A percentile compares a stretch with the other conserved stretches of the same genome.
Evolutionary conservation across 2,888 invertebrate genomes (phyloP).

Genomic region (Hyalella azteca): DNA sequence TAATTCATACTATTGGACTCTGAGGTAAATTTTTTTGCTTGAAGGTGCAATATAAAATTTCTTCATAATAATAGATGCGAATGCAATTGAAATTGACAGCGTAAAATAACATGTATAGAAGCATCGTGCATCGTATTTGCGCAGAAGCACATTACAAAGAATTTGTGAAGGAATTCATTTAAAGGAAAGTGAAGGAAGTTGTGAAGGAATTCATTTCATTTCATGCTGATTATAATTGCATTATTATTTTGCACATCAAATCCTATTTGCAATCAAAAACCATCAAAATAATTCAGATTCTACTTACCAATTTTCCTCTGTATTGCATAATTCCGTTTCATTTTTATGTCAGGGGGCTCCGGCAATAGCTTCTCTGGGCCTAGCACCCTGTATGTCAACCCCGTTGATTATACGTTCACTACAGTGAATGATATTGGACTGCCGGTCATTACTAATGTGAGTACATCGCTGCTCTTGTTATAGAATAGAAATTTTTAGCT

Average conservation of each 20-base stretch:
- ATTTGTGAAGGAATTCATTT: no score
- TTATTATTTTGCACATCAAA: no score
- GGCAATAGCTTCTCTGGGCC: neutral
- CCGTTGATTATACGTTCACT: neutral
- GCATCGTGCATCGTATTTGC: no score
- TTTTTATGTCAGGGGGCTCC: neutral
- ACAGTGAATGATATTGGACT: conserved; percentile 11
- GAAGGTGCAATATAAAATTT: no score
- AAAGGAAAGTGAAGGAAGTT: neutral
- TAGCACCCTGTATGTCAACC: neutral
- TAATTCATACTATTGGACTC: neutral
- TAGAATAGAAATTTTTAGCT: neutral
- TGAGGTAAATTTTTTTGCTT: no score
- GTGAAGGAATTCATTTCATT: neutral
- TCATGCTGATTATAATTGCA: neutral
- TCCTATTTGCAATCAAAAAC: neutral
- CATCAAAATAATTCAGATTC: neutral
- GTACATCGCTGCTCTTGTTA: neutral
- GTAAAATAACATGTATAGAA: no score
- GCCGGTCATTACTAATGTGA: neutral
- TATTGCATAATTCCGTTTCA: neutral
- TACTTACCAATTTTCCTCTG: neutral
- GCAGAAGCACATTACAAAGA: no score
- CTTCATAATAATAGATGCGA: no score
- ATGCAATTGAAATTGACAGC: no score